Evolutionary conservation across 2,797 vertebrate genomes (phyloP), one percentile per base, ranked within the genome.

Genomic region (Microctenopoma steveboyesi): DNA sequence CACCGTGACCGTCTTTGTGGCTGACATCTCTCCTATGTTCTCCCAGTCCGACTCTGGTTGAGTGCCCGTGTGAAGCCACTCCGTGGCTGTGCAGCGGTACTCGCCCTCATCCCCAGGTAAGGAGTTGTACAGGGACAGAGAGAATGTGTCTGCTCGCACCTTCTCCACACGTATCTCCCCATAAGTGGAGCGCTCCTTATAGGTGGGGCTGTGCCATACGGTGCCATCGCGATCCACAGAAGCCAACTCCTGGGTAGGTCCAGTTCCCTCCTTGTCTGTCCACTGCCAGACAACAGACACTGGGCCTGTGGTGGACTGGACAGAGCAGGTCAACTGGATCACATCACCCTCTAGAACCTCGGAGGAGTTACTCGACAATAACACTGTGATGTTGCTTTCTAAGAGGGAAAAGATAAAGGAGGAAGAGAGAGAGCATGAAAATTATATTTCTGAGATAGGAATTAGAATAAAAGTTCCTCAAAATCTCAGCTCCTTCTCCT

Each of bases 341-440:
- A 86, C 92, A 39, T 97, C 94, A 0, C 97, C 98, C 79, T 99
- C 98, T 16, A 96, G 90, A 70, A 98, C 92, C 77, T 88, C 92
- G 0, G 95, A 96, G 75, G 95, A 90, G 27, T 97, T 97, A 78
- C 93, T 95, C 86, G 93, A 89, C 81, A 99, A 87, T 3, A 95
- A 94, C 86, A 96, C 94, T 1, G 95, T 97, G 87, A 98, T 95
- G 92, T 96, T 98, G 91, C 96, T 99, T 90, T 95, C 98, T 98
- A 68, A 28, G 25, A 49, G 27, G 28, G 12, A 45, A 75, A 5
- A 63, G 15, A 64, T 47, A 45, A 64, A 25, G 68, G 0, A 65
- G 10, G 53, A 2, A 51, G 14, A 58, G 14, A 56, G 7, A 53
- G 28, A 22, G 5, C 5, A 7, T 33, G 14, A 74, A 61, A 51